Evolutionary conservation across 1,140 invertebrate species (phyloP).

Genomic region (Octopus sinensis): DNA sequence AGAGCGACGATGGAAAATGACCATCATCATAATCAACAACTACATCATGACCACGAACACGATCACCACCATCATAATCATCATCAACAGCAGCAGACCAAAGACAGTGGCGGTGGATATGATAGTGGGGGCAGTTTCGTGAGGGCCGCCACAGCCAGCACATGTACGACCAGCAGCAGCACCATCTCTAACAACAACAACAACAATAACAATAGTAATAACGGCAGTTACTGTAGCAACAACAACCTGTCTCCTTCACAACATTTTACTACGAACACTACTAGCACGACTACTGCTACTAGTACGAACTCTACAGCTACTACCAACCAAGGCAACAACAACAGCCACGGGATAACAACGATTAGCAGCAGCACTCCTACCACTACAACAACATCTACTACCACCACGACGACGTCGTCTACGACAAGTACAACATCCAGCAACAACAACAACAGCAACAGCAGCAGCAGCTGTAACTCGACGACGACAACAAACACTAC

Average conservation of each 20-base stretch:
- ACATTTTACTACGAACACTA: too few species aligned
- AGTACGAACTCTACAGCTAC: too few species aligned
- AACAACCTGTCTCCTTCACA: too few species aligned
- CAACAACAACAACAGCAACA: background rate
- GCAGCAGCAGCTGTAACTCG: background rate
- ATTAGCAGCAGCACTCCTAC: background rate
- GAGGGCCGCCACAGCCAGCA: background rate
- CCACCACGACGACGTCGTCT: background rate
- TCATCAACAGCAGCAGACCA: background rate
- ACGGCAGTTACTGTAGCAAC: too few species aligned
- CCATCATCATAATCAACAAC: background rate
- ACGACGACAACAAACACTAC: background rate
- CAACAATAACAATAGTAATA: too few species aligned
- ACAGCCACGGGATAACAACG: background rate
- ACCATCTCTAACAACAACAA: background rate
- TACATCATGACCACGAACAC: background rate
- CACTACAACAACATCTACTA: background rate
- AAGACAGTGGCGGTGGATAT: background rate
- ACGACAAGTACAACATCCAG: background rate
- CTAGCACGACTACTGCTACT: too few species aligned
- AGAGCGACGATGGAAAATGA: background rate
- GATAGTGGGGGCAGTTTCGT: background rate
- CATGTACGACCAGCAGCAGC: background rate
- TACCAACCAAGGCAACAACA: background rate
- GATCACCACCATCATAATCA: background rate